Evolutionary conservation across 1,140 invertebrate genomes (phyloP).

Genomic region (Cotesia typhae): DNA sequence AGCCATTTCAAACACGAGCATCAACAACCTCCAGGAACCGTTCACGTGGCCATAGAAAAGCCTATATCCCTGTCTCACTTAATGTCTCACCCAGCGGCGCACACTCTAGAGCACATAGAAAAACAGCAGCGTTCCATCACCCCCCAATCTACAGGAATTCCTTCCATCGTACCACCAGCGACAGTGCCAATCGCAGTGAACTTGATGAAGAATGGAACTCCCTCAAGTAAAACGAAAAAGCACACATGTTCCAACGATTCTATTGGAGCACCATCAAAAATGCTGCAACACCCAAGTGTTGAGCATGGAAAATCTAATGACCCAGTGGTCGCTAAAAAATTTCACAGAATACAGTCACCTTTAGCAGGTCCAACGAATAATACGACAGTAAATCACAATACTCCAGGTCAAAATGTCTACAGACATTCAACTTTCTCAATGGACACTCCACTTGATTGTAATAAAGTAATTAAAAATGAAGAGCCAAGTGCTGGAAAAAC

Average conservation of each 20-base stretch:
- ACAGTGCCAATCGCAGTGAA: constrained; percentile 41
- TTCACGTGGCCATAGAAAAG: constrained; percentile 59
- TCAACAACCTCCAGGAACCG: constrained; percentile 60
- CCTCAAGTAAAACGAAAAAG: constrained; percentile 49
- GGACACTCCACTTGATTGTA: background rate
- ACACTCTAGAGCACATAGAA: constrained; percentile 87
- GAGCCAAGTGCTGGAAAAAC: background rate
- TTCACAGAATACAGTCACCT: constrained; percentile 64
- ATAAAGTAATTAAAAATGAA: constrained; percentile 6
- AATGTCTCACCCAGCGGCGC: constrained; percentile 80
- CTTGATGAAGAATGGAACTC: constrained; percentile 34
- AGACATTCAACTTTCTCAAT: background rate
- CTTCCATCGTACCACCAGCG: constrained; percentile 46
- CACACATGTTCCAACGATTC: constrained; percentile 42
- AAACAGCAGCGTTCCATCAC: constrained; percentile 82
- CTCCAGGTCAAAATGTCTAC: constrained; percentile 28
- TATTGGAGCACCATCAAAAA: constrained; percentile 38
- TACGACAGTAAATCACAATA: constrained; percentile 41
- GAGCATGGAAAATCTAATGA: constrained; percentile 32
- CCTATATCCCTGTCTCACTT: constrained; percentile 73
- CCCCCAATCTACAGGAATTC: constrained; percentile 63
- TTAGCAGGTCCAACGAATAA: constrained; percentile 41
- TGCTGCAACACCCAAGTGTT: constrained; percentile 41
- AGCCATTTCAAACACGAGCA: constrained; percentile 58
- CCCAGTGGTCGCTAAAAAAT: constrained; percentile 50